These are phyloP conservation scores for Xylophagus ater DNA, from an alignment of 2,888 invertebrate species.

Conservation along the genomic window DNA sequence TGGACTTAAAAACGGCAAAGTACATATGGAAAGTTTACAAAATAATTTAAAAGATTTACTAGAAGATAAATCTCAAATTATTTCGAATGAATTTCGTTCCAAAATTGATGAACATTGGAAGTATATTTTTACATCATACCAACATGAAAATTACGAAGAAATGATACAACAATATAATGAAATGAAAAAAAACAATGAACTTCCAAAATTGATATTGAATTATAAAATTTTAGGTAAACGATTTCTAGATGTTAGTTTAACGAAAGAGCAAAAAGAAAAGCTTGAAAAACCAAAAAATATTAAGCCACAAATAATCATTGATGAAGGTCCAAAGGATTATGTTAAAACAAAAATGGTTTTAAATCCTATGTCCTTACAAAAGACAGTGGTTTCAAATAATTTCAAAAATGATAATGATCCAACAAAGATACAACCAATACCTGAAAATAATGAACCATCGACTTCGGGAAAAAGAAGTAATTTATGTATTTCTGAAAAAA, in stretches of 20 bases:
- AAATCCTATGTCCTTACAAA: no score
- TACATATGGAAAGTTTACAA: conserved; percentile 40
- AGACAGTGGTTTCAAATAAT: no score
- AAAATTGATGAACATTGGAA: conserved; percentile 44
- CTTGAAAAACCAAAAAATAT: no score
- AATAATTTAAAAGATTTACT: conserved; percentile 32
- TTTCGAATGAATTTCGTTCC: conserved; percentile 38
- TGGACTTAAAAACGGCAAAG: conserved; percentile 43
- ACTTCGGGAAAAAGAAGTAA: no score
- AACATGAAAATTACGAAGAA: conserved; percentile 30
- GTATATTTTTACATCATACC: conserved; percentile 41
- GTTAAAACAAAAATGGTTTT: no score
- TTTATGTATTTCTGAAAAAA: conserved; percentile 16
- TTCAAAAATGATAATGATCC: no score
- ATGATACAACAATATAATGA: conserved; percentile 27
- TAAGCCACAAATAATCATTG: no score
- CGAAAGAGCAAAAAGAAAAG: no score
- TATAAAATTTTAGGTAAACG: conserved; percentile 25
- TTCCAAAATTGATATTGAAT: conserved; percentile 27
- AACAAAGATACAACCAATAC: no score
- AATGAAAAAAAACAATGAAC: conserved; percentile 25
- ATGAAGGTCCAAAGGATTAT: no score
- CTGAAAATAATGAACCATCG: no score
- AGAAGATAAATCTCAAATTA: conserved; percentile 26
- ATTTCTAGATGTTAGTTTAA: no score